Base-by-base conservation (phyloP, 1,140 invertebrate genomes). In the Xylocopa sonorina region DNA sequence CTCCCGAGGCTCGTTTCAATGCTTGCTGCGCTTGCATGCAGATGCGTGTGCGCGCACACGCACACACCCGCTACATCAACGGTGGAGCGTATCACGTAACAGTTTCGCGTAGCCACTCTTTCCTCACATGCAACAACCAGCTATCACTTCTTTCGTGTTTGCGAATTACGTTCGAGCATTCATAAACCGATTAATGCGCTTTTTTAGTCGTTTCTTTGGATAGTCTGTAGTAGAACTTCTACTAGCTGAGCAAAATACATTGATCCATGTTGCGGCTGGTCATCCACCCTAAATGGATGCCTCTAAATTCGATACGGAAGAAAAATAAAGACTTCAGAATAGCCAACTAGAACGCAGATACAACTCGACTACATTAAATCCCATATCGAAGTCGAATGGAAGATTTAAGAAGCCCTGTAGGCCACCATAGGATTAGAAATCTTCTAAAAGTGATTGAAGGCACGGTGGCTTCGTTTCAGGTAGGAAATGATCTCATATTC, bases 81-180 rank as follows among this genome's bases (percentile, higher is more conserved):
- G 7, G 64, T 34, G 21, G 9, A 72, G 41, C 51, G 29, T 48
- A 64, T 62, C 51, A 16, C 41, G 78, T 80, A 80, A 80, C 62
- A 75, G 51, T 80, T 67, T 67, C 53, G n/a, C n/a, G n/a, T n/a
- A 32, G 29, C n/a, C 66, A 60, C 32, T 80, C 69, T 80, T 60
- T 41, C 29, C 21, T 43, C 24, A 32, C 38, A 21, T 9, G 50
- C n/a, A 64, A 21, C 29, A 46, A 62, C 38, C 32, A 43, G 51
- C 4, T 32, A 50, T 10, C 16, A 14, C 46, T 50, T 21, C 34
- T 43, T 78, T 71, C 7, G n/a, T 53, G n/a, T 18, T 27, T 55
- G n/a, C n/a, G 41, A 53, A 66, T 57, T 18, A 27, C 69, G 14
- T n/a, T 21, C 32, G 12, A 29, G 29, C 21, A 27, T 38, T 63